Base-by-base conservation (phyloP, 2,113 vertebrate genomes). In the Puffinus mauretanicus region DNA sequence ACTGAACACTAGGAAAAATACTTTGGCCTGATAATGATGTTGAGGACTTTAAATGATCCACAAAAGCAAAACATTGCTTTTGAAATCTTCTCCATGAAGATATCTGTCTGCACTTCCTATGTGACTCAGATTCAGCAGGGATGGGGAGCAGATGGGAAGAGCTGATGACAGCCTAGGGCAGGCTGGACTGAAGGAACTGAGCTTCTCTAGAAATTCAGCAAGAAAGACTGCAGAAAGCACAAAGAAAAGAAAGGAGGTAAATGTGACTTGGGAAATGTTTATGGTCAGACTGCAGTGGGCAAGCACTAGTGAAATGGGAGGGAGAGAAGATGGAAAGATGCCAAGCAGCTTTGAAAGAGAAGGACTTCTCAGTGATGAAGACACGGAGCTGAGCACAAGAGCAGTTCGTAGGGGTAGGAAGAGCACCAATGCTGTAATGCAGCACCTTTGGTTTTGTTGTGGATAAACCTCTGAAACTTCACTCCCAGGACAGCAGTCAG, bases 331-430 rank as follows among this genome's bases (percentile, higher is more conserved):
- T 44, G 5, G 17, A 16, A 90, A 77, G 34, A 42, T 66, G 25
- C 2, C 7, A 17, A 66, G 46, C 6, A 49, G 8, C 20, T 83
- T 57, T 38, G 36, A 49, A 62, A 46, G 36, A 34, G 25, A 20
- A 61, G 18, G 17, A 10, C 2, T 71, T 60, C 29, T 5, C 14
- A 16, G 10, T 22, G 13, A 5, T 69, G 21, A 30, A 36, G 26
- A 8, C 2, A 2, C 10, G 62, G 32, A 85, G 11, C 32, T 79
- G 26, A 0, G 3, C 18, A 16, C 7, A 4, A 4, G 10, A 62
- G 19, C 14, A 36, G 30, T 11, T 69, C 54, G 22, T 25, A 58
- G 34, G 16, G n/a, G 3, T 32, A 52, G 38, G 18, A 75, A 55
- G 19, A 70, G 19, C 47, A 47, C 11, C 11, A 6, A 6, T 15